Evolutionary conservation across 2,113 vertebrate species (phyloP), one percentile per base, ranked within the genome.

Genomic region (Xyliphius kryptos): DNA sequence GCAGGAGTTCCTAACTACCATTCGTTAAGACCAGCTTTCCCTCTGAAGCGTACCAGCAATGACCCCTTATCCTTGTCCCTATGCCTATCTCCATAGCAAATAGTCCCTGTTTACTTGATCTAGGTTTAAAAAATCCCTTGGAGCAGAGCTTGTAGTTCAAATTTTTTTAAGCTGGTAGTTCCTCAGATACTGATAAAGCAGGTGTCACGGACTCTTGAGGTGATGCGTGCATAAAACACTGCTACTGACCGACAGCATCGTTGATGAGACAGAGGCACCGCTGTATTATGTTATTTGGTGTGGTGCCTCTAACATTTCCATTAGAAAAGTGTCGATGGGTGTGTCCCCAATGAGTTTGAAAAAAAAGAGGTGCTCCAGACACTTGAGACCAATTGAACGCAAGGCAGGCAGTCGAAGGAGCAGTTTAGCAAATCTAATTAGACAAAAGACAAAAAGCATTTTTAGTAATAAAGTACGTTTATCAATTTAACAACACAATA

Each of bases 271-370:
- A 13, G 56, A 64, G 20, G 44, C 56, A 52, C 53, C 5, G n/a
- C 48, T 64, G 40, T 32, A 20, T 82, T 91, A 92, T 73, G 91
- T 91, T 83, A 89, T 85, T 79, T 92, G 90, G 74, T 92, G 90
- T 0, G 91, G 91, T 0, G 90, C 88, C 66, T 93, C 91, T 76
- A 93, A 85, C 91, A 93, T 92, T 75, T 93, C 91, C 91, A 93
- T 92, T 77, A 92, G 64, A 78, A 93, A 93, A 77, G 91, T 93
- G 86, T 93, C 91, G 1, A 92, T 92, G 2, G 91, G 90, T 0
- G 91, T 93, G 83, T 93, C 91, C 4, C 91, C 91, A 66, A 92
- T 93, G 75, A 92, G 86, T 73, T 93, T 93, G 89, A 92, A 93
- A 83, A 93, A 93, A 81, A 93, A 93, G 10, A 93, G 89, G 56